A percentile compares a stretch with the other conserved stretches of the same genome.
phyloP scores from a whole-genome alignment of 2,888 invertebrate genomes.

The Coleophora flavipennella region DNA sequence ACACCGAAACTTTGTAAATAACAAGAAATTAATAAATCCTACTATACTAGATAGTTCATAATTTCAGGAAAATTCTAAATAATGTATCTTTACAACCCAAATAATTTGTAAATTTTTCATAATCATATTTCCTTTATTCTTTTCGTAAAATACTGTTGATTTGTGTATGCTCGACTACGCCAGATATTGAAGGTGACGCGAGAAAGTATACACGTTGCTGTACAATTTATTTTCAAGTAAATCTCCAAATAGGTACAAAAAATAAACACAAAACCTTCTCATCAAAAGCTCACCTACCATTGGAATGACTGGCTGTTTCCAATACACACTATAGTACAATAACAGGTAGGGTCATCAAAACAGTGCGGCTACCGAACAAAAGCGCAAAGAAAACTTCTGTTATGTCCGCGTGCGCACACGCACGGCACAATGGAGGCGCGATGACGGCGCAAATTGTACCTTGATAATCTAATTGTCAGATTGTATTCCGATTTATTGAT shows the following conservation, averaged over 20 bases:
- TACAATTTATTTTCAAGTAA: no score
- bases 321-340: not conserved
- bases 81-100: no score
- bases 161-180: no score
- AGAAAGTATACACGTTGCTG: no score
- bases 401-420: slow-evolving; percentile 23
- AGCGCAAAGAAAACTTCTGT: slow-evolving; percentile 22
- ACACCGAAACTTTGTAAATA: no score
- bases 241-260: not conserved
- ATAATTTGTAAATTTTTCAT: no score
- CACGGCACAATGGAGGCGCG: slow-evolving; percentile 36
- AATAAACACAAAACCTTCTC: not conserved
- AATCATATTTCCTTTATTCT: no score
- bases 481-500: slow-evolving; percentile 52
- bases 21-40: no score
- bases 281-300: slow-evolving; percentile 8
- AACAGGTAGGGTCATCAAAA: slow-evolving; percentile 30
- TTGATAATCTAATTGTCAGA: slow-evolving; percentile 60
- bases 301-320: slow-evolving; percentile 8
- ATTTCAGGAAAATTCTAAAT: no score
- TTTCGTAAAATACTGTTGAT: no score
- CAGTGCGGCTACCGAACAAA: slow-evolving; percentile 32
- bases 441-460: slow-evolving; percentile 42
- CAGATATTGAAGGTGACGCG: no score
- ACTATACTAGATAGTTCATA: no score